Evolutionary conservation across 2,888 invertebrate genomes (phyloP), one percentile per base, ranked within the genome.

Genomic region (Pollenia labialis): DNA sequence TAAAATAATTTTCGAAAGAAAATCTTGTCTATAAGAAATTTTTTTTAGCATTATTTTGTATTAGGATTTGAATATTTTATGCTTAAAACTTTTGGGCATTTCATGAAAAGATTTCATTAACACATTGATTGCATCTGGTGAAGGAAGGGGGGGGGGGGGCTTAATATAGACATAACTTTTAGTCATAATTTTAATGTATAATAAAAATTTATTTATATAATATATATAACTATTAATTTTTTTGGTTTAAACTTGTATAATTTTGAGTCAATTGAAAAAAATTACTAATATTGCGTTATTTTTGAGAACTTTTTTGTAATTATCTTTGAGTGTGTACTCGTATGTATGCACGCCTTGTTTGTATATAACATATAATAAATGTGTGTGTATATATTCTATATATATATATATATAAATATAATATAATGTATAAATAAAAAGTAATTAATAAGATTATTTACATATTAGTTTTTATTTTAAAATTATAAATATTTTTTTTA

Each of bases 371-470:
- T 56, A 16, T 18, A 44, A 44, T 4, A 48, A 23, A 32, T 32
- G 12, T 76, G 42, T 66, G 46, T 62, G 23, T 62, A 42, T 74
- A 46, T 68, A 18, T 11, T 64, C 18, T 58, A 77, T 42, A 18
- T 62, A 48, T 58, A 77, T 42, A 18, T 62, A 48, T 79, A 58
- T 50, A 58, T 68, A 68, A 23, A 1, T 23, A 23, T 23, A 62
- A 58, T 72, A 52, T 85, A 58, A 56, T 71, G 12, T 69, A 68
- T 81, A 76, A 71, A 72, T 46, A 68, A 74, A 80, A 10, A 66
- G 40, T 64, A 79, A 46, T 62, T 80, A 32, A 32, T 32, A 64
- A 56, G 58, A 69, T 62, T 81, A 81, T 81, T 74, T 85, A 85
- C 81, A 81, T 80, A 76, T 72, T 81, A 60, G 48, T 14, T 69